Percentiles rank a stretch among this genome's conserved stretches.
These are phyloP conservation scores for Dendrolimus pini DNA, from an alignment of 2,888 invertebrate species.

Conservation along the genomic window DNA sequence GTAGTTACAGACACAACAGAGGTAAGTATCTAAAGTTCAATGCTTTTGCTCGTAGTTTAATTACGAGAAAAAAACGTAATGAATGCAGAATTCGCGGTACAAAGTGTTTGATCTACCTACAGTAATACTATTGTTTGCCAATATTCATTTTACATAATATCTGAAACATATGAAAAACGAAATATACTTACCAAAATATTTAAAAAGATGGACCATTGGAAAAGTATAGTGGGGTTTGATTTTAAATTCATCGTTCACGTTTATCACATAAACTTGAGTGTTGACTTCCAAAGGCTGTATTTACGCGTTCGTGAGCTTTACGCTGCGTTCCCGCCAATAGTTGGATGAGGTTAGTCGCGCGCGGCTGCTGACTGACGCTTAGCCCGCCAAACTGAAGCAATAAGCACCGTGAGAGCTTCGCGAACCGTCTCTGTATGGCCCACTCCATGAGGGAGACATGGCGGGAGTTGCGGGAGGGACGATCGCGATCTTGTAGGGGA, in stretches of 20 bases:
- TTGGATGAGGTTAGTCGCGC: slow-evolving; percentile 30
- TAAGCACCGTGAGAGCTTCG: slow-evolving; percentile 64
- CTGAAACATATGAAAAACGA: too few species aligned
- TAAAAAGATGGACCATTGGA: slow-evolving; percentile 49
- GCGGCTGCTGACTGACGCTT: slow-evolving; percentile 55
- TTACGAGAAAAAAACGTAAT: too few species aligned
- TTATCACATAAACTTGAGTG: slow-evolving; percentile 47
- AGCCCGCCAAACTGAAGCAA: slow-evolving; percentile 69
- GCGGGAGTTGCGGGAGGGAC: slow-evolving; percentile 71
- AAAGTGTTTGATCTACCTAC: too few species aligned
- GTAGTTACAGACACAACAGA: too few species aligned
- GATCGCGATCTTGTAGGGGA: slow-evolving; percentile 54
- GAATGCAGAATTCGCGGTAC: too few species aligned
- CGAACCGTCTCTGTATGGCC: slow-evolving; percentile 71
- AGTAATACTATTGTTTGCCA: too few species aligned
- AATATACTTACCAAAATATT: slow-evolving; percentile 52
- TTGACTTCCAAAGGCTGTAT: slow-evolving; percentile 11
- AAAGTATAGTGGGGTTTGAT: slow-evolving; percentile 34
- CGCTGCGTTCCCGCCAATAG: slow-evolving; percentile 55
- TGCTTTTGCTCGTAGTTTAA: too few species aligned
- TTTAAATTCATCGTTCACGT: slow-evolving; percentile 46
- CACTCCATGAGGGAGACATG: slow-evolving; percentile 68
- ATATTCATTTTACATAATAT: too few species aligned
- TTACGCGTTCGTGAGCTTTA: slow-evolving; percentile 32
- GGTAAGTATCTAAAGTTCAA: too few species aligned